Base-by-base conservation (phyloP, 2,888 invertebrate genomes). In the Metellina segmentata region DNA sequence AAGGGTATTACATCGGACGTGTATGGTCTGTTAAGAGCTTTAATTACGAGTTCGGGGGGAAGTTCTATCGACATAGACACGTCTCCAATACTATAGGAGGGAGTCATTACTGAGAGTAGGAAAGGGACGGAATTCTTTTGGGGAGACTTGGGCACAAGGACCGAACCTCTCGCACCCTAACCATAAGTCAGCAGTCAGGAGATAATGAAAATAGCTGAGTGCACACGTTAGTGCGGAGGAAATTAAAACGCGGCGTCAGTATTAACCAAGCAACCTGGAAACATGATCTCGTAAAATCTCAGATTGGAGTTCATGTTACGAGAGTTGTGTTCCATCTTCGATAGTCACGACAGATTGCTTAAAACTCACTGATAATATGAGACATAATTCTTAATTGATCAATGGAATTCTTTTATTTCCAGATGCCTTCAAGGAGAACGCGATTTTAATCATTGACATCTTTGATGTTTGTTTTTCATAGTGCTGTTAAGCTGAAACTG, bases 121-220 rank as follows among this genome's bases (percentile, higher is more conserved):
- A 34, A 34, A 34, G 34, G 34, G 34, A 2, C 78, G 61, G 1
- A 74, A 71, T 72, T 74, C 34, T 48, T 70, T 72, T 34, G 83
- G 53, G 81, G 72, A 16, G 74, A 20, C 70, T 61, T n/a, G n/a
- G 75, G 74, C 75, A 85, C 75, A n/a, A 20, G 81, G 9, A 61
- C 53, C 19, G 48, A 51, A 51, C 78, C 82, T 49, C 82, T 16
- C 34, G 16, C 52, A 11, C 53, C 85, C 87, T 52, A 8, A 13
- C 79, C 87, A 87, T 87, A 70, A 78, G 51, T 87, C 87, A 87
- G 79, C 72, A 34, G 71, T 20, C 71, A 8, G n/a, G n/a, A n/a
- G 74, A 52, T 87, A 87, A 87, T 87, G 87, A 87, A 87, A 87
- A 81, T 72, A 72, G 79, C 87, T n/a, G 79, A 51, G 71, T 49